Evolutionary conservation across 2,797 vertebrate species (phyloP).

Genomic region (Oreortyx pictus): DNA sequence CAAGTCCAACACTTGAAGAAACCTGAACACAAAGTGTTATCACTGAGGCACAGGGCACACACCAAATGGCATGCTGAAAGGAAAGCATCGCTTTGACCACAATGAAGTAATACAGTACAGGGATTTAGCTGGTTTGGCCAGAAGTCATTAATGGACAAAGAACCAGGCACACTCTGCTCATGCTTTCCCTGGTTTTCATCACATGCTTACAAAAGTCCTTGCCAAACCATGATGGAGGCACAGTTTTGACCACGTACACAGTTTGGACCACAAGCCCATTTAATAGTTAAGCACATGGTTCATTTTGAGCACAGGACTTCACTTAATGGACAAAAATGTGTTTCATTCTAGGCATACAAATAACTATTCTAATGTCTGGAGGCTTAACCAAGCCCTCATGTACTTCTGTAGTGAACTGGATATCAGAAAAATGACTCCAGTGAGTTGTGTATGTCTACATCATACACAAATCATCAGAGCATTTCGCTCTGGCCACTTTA

Average conservation of each 20-base stretch:
- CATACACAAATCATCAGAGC: neutral
- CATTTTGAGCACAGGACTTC: neutral
- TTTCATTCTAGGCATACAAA: neutral
- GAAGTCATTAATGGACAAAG: neutral
- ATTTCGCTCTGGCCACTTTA: neutral
- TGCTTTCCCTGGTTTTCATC: neutral
- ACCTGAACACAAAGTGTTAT: neutral
- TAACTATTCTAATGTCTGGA: conserved; percentile 2
- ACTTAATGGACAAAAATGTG: neutral
- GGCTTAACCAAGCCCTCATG: neutral
- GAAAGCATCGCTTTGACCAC: neutral
- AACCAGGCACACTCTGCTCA: neutral
- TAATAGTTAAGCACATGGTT: conserved; percentile 24
- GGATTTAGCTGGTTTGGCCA: neutral
- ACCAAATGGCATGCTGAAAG: neutral
- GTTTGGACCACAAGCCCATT: neutral
- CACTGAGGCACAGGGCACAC: neutral
- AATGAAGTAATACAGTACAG: neutral
- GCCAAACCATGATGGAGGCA: neutral
- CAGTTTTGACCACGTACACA: neutral
- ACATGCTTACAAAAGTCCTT: neutral
- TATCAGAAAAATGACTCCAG: neutral
- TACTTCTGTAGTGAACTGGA: neutral
- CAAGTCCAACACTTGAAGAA: neutral
- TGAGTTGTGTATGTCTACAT: neutral